phyloP scores from a whole-genome alignment of 1,140 invertebrate species.

The Apis laboriosa region DNA sequence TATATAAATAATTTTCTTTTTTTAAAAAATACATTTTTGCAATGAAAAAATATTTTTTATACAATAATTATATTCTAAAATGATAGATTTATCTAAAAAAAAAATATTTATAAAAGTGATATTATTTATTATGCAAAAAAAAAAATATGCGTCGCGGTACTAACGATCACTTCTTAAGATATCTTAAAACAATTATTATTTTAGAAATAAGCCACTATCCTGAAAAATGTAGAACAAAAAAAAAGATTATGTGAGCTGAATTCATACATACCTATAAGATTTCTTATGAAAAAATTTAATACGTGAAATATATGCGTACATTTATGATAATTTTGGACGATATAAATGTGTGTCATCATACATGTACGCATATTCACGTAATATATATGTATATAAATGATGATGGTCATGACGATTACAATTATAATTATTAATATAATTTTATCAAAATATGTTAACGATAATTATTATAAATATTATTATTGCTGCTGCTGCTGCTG shows the following conservation, averaged over 20 bases:
- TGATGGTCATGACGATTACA: constrained; percentile 64
- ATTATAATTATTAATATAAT: constrained; percentile 69
- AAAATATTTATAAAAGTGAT: background rate
- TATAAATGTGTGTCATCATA: constrained; percentile 35
- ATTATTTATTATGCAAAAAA: background rate
- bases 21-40: background rate
- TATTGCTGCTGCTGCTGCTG: constrained; percentile 54
- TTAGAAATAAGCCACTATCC: constrained; percentile 41
- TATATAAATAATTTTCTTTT: background rate
- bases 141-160: constrained; percentile 53
- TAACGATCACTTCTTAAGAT: constrained; percentile 35
- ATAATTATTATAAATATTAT: constrained; percentile 66
- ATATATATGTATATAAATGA: constrained; percentile 65
- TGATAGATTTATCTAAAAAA: background rate
- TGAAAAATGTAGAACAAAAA: constrained; percentile 22
- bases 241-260: constrained; percentile 36
- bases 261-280: constrained; percentile 55
- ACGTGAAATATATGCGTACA: constrained; percentile 48
- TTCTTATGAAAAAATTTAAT: constrained; percentile 53
- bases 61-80: background rate
- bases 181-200: constrained; percentile 43
- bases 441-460: constrained; percentile 66
- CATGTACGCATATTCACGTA: constrained; percentile 57
- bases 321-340: background rate
- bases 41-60: background rate